Conservation (phyloP, 2,888 invertebrate species). For the Papilio protenor region DNA sequence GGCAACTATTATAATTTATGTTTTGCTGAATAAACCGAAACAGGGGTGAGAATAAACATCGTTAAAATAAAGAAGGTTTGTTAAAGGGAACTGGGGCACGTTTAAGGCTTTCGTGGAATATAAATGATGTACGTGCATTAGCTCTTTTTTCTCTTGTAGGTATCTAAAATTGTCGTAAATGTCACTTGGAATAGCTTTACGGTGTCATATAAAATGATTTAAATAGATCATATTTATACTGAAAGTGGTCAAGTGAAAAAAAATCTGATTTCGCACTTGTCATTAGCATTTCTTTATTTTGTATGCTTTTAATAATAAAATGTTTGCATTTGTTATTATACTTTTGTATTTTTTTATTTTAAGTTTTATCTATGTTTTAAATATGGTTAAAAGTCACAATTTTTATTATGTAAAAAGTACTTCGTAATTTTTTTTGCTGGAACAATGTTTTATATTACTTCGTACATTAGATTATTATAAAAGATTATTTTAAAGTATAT, state of each 20-base stretch:
- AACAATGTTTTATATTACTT: no score
- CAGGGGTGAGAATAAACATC: not conserved
- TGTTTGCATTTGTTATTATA: no score
- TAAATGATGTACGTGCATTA: slow-evolving; percentile 36
- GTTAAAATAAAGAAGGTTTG: slow-evolving; percentile 15
- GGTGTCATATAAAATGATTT: slow-evolving; percentile 20
- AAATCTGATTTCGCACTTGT: not conserved
- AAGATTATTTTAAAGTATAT: not conserved
- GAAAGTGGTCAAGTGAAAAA: not conserved
- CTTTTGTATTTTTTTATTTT: no score
- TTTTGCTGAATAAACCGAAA: not conserved
- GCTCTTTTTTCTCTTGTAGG: slow-evolving; percentile 6
- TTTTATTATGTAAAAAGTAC: no score
- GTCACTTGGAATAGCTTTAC: slow-evolving; percentile 18
- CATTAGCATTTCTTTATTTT: no score
- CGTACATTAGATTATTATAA: not conserved
- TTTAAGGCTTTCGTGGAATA: slow-evolving; percentile 26
- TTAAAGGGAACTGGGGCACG: slow-evolving; percentile 24
- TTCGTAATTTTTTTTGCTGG: no score
- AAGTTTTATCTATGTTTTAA: no score
- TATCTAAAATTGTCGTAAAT: slow-evolving; percentile 32
- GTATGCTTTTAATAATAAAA: no score
- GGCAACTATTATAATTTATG: not conserved
- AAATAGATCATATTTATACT: no score
- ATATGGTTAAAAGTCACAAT: no score